These are phyloP conservation scores for Herminia tarsipennalis DNA, from an alignment of 2,888 invertebrate genomes.

Conservation along the genomic window DNA sequence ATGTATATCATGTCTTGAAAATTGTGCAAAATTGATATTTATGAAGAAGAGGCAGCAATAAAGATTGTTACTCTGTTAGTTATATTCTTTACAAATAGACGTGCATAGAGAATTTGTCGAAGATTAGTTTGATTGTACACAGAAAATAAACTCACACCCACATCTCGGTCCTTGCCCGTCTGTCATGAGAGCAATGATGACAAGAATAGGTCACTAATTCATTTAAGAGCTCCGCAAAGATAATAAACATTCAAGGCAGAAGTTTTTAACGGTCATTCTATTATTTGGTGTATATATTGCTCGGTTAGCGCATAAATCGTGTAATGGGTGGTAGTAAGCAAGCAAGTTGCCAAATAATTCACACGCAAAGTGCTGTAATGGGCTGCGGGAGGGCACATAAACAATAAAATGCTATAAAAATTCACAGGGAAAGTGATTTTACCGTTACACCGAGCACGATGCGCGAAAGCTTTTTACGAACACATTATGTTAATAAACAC, in stretches of 20 bases:
- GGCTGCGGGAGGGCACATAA: constrained; percentile 63
- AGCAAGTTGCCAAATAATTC: constrained; percentile 78
- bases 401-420: constrained; percentile 77
- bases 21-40: no score
- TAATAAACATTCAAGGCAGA: constrained; percentile 33
- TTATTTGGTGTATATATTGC: constrained; percentile 44
- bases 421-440: constrained; percentile 65
- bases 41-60: no score
- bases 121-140: no score
- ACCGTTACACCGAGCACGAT: constrained; percentile 24
- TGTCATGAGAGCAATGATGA: no score
- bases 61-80: no score
- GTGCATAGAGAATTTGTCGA: no score
- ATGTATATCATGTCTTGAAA: no score
- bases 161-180: no score
- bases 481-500: constrained; percentile 37
- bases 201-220: no score
- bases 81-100: no score
- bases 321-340: constrained; percentile 63
- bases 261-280: constrained; percentile 41
- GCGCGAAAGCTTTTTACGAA: constrained; percentile 34
- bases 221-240: no score
- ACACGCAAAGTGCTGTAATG: constrained; percentile 72
- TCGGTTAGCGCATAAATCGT: constrained; percentile 66
- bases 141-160: no score